These are phyloP conservation scores for Zaprionus taronus DNA, from an alignment of 1,140 invertebrate species.

Conservation along the genomic window DNA sequence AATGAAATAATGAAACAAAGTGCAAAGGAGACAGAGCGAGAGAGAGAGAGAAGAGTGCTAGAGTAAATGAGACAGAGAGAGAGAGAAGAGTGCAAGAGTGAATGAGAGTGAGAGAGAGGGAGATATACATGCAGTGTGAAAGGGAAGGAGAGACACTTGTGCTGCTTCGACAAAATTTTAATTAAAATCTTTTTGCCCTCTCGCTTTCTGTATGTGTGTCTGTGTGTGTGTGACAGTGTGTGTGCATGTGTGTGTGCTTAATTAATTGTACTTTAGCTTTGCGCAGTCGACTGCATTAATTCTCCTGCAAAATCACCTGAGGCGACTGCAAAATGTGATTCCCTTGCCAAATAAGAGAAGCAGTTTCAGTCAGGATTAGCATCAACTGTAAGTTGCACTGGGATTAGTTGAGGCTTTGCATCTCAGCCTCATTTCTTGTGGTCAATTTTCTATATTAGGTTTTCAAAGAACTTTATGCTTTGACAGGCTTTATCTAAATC, in stretches of 20 bases:
- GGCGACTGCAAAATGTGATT: conserved; percentile 21
- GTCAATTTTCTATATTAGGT: background rate
- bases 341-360: background rate
- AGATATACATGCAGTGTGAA: conserved; percentile 26
- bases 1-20: conserved; percentile 77
- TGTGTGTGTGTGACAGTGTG: conserved; percentile 22
- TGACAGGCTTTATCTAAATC: too few relatives aligned
- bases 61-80: background rate
- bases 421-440: background rate
- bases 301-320: background rate
- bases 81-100: too few relatives aligned
- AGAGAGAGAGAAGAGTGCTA: conserved; percentile 27
- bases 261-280: conserved; percentile 74
- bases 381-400: background rate
- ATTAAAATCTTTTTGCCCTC: conserved; percentile 71
- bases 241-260: conserved; percentile 59
- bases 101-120: background rate
- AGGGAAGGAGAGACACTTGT: conserved; percentile 47
- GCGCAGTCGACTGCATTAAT: conserved; percentile 48
- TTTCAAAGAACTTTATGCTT: background rate
- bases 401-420: background rate
- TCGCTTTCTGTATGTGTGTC: background rate
- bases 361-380: background rate
- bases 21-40: conserved; percentile 29
- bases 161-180: conserved; percentile 77